These are phyloP conservation scores for Mesorhabditis spiculigera DNA, from an alignment of 2,888 invertebrate genomes.

Conservation along the genomic window DNA sequence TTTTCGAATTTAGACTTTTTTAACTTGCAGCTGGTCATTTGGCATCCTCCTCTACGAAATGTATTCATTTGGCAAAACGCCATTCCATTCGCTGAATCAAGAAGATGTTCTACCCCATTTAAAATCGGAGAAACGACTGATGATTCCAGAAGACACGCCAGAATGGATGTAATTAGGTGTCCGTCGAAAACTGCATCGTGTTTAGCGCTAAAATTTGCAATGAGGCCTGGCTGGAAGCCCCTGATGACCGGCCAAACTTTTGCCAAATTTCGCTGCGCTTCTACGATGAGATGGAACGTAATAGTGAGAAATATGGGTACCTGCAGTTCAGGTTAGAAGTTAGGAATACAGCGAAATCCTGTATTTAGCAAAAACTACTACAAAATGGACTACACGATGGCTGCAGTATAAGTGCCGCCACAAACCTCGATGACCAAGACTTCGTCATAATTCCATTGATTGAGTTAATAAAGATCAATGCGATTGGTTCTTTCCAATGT, in stretches of 20 bases:
- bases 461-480: too few species aligned
- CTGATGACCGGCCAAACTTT: not conserved
- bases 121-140: not conserved
- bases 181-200: too few species aligned
- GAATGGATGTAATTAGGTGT: not conserved
- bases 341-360: not conserved
- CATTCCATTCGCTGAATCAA: not conserved
- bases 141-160: not conserved
- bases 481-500: too few species aligned
- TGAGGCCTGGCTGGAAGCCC: not conserved
- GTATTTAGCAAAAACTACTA: conserved; percentile 4
- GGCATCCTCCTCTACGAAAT: not conserved
- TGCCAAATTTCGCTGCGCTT: not conserved
- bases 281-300: not conserved
- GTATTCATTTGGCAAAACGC: not conserved
- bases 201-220: too few species aligned
- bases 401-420: not conserved
- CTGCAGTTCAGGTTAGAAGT: not conserved
- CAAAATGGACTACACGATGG: not conserved
- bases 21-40: not conserved
- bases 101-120: not conserved
- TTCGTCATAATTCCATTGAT: too few species aligned
- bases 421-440: too few species aligned
- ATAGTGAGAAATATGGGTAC: not conserved
- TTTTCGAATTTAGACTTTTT: not conserved